These are phyloP conservation scores for Falco rusticolus DNA, from an alignment of 2,797 vertebrate genomes.

Conservation along the genomic window DNA sequence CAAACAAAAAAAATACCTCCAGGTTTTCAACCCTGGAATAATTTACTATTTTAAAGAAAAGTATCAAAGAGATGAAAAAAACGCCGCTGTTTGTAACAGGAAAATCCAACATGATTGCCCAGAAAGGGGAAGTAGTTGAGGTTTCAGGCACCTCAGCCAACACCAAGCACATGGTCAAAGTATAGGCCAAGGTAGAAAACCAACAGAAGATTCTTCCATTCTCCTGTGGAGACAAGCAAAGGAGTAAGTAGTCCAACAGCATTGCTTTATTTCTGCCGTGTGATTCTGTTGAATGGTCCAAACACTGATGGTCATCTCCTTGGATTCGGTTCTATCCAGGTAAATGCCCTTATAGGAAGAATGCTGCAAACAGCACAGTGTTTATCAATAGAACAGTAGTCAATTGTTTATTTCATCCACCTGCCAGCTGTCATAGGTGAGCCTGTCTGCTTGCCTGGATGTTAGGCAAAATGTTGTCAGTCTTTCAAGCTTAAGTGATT, in stretches of 20 bases:
- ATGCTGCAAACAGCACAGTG: neutral
- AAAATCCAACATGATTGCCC: neutral
- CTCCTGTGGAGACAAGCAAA: neutral
- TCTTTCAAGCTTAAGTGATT: slow-evolving; percentile 37
- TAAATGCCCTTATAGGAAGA: neutral
- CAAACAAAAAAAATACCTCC: neutral
- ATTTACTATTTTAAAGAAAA: neutral
- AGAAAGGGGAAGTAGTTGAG: neutral
- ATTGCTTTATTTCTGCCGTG: neutral
- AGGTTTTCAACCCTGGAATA: neutral
- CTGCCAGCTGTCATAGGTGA: slow-evolving; percentile 16
- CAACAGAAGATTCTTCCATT: neutral
- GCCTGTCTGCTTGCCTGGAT: slow-evolving; percentile 12
- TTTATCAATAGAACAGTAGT: slow-evolving; percentile 48
- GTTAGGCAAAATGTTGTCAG: slow-evolving; percentile 24
- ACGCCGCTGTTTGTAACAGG: neutral
- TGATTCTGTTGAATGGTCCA: neutral
- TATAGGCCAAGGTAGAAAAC: neutral
- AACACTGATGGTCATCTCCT: neutral
- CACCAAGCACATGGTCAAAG: neutral
- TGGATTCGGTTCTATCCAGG: neutral
- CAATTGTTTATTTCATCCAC: slow-evolving; percentile 32
- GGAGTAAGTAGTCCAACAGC: neutral
- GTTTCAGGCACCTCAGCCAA: neutral
- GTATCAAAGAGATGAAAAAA: neutral